A percentile compares a stretch with the other conserved stretches of the same genome.
These are phyloP conservation scores for Aphidoletes aphidimyza DNA, from an alignment of 2,888 invertebrate species.

Conservation along the genomic window DNA sequence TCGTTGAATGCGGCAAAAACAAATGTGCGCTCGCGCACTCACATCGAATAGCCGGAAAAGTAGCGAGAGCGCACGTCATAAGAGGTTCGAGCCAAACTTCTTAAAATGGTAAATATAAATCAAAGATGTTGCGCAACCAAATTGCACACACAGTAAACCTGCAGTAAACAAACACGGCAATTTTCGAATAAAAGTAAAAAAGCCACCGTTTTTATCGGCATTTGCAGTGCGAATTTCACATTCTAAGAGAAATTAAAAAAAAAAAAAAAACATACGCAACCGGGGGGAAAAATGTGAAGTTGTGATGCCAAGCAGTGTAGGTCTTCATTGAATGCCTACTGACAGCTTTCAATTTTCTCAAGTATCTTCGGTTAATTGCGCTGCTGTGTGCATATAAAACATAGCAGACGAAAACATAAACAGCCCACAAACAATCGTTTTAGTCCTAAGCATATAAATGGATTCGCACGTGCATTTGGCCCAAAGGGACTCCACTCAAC, in stretches of 20 bases:
- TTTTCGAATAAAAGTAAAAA: neutral
- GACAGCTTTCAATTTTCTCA: slow-evolving; percentile 46
- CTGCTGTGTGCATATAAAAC: slow-evolving; percentile 22
- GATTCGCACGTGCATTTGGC: slow-evolving; percentile 40
- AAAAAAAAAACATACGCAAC: neutral
- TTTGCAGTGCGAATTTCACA: too few species aligned
- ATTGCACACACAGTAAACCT: slow-evolving; percentile 5
- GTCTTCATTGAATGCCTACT: slow-evolving; percentile 42
- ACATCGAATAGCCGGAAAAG: neutral
- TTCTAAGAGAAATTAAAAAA: neutral
- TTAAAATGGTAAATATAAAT: slow-evolving; percentile 37
- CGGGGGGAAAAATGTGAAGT: neutral
- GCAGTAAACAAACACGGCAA: neutral
- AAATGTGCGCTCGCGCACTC: too few species aligned
- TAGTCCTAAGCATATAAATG: slow-evolving; percentile 20
- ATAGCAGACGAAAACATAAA: neutral
- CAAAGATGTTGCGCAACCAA: slow-evolving; percentile 13
- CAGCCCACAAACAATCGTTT: slow-evolving; percentile 34
- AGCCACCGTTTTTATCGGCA: slow-evolving; percentile 18
- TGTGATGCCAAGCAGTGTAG: slow-evolving; percentile 6
- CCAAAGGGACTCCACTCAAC: slow-evolving; percentile 1
- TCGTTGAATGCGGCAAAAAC: too few species aligned
- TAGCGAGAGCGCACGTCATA: neutral
- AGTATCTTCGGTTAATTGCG: slow-evolving; percentile 20
- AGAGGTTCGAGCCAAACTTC: too few species aligned